A percentile compares a stretch with the other conserved stretches of the same genome.
Evolutionary conservation across 1,140 invertebrate genomes (phyloP).

Genomic region (Melipona quadrifasciata): DNA sequence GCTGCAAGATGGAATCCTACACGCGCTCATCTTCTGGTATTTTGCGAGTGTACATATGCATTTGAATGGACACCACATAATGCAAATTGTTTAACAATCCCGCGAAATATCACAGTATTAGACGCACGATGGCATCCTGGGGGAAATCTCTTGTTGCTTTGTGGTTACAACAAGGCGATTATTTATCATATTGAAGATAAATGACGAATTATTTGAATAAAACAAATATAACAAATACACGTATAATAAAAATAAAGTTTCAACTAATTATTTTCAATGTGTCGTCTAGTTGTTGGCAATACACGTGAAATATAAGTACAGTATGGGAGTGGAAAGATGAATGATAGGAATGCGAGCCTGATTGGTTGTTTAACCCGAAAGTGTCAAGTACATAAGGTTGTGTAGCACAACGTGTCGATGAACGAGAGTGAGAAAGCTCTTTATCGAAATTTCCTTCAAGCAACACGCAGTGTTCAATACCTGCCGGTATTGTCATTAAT

Average conservation of each 20-base stretch:
- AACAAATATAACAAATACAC: conserved; percentile 14
- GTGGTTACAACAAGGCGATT: conserved; percentile 73
- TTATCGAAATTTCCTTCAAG: too few relatives aligned
- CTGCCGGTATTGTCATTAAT: too few relatives aligned
- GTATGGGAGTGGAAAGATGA: too few relatives aligned
- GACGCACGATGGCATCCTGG: conserved; percentile 73
- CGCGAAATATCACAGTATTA: conserved; percentile 71
- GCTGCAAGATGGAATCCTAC: conserved; percentile 74
- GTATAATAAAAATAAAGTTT: not conserved
- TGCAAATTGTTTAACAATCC: conserved; percentile 62
- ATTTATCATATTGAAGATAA: conserved; percentile 50
- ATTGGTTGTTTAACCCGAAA: too few relatives aligned
- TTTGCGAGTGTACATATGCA: conserved; percentile 71
- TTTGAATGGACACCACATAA: conserved; percentile 74
- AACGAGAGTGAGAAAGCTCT: too few relatives aligned
- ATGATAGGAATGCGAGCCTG: too few relatives aligned
- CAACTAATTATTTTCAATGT: not conserved
- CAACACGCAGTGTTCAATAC: too few relatives aligned
- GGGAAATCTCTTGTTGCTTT: conserved; percentile 68
- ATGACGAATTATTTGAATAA: conserved; percentile 19
- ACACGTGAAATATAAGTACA: not conserved
- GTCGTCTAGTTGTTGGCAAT: not conserved
- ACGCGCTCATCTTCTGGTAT: conserved; percentile 66
- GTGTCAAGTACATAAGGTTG: too few relatives aligned
- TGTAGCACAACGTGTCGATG: too few relatives aligned